These are phyloP conservation scores for Diploscapter pachys DNA, from an alignment of 1,140 invertebrate species.

Conservation along the genomic window DNA sequence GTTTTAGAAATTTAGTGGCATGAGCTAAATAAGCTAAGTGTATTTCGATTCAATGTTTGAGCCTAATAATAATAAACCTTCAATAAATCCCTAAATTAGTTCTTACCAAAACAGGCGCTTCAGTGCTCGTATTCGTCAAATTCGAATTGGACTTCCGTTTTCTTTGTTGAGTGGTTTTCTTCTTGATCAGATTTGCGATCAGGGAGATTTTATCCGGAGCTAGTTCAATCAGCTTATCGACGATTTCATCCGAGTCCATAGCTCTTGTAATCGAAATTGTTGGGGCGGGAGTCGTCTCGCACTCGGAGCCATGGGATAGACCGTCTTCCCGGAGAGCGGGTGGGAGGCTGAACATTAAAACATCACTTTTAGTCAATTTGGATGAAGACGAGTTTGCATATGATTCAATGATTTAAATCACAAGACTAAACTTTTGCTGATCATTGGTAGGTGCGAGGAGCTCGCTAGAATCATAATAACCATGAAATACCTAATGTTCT, in stretches of 20 bases:
- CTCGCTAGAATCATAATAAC: conserved; percentile 5
- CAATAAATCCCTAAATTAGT: conserved; percentile 6
- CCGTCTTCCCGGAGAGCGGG: neutral
- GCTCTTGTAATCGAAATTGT: conserved; percentile 1
- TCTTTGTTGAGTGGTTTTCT: conserved; percentile 14
- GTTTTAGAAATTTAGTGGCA: too few relatives aligned
- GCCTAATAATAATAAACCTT: neutral
- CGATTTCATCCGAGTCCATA: conserved; percentile 12
- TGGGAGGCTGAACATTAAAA: too few relatives aligned
- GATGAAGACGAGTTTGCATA: neutral
- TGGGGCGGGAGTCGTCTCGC: neutral
- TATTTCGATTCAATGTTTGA: neutral
- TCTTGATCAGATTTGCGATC: conserved; percentile 19
- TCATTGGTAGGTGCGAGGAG: neutral
- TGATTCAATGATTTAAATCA: conserved; percentile 1
- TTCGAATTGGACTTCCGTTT: neutral
- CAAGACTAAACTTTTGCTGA: neutral
- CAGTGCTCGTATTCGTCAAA: neutral
- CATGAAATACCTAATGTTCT: neutral
- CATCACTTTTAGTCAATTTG: too few relatives aligned
- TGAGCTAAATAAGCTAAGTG: too few relatives aligned
- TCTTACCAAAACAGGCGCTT: neutral
- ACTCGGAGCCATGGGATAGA: conserved; percentile 7
- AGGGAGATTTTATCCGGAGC: conserved; percentile 12
- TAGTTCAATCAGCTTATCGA: neutral